Evolutionary conservation across 2,113 vertebrate species (phyloP).

Genomic region (Vimba vimba): DNA sequence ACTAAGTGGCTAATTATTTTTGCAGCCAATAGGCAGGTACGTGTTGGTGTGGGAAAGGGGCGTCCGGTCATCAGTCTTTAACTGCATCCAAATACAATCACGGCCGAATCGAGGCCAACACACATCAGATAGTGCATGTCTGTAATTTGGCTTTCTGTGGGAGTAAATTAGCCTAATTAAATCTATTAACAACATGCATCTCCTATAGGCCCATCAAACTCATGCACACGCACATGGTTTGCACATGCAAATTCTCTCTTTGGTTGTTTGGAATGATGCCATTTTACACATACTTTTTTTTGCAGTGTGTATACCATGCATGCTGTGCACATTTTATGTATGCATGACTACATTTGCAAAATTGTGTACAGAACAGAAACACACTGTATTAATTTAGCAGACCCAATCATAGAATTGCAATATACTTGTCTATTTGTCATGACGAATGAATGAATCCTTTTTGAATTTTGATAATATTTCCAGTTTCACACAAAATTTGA

Average conservation of each 20-base stretch:
- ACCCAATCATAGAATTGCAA: too few species aligned
- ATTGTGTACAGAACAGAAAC: neutral
- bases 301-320: neutral
- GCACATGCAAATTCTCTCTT: neutral
- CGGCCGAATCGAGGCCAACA: neutral
- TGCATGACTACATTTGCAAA: neutral
- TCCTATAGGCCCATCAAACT: neutral
- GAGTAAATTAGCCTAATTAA: constrained; percentile 1
- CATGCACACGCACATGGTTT: neutral
- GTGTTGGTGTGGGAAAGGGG: constrained; percentile 3
- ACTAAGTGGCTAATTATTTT: constrained; percentile 51
- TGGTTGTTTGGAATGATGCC: neutral
- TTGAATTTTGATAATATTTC: neutral
- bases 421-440: neutral
- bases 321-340: neutral
- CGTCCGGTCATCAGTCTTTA: neutral
- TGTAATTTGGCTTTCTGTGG: neutral
- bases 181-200: neutral
- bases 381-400: neutral
- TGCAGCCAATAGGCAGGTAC: constrained; percentile 22
- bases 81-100: neutral
- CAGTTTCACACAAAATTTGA: neutral
- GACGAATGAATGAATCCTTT: neutral
- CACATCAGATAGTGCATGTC: neutral
- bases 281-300: neutral